Evolutionary conservation across 2,888 invertebrate species (phyloP), one percentile per base, ranked within the genome.

Genomic region (Torymus texanus): DNA sequence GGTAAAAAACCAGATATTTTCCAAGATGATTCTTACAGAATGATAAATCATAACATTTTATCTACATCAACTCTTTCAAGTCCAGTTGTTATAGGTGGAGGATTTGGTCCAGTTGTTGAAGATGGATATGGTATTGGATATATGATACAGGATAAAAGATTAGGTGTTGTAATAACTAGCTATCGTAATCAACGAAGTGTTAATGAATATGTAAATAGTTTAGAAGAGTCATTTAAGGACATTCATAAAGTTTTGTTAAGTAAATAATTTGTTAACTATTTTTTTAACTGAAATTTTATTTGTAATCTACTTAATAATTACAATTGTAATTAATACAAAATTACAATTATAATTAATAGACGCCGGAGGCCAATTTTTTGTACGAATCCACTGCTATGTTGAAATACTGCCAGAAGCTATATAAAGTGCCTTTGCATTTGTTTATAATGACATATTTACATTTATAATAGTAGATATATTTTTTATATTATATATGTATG

Each of bases 101-200:
- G 97, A 0, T 99, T 99, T 91, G 98, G 97, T 0, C 98, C 99
- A 0, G 98, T 98, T 10, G 95, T 95, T 0, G 91, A 92, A 72
- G 95, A 99, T 91, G 99, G 99, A 5, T 95, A 95, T 88, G 99
- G 99, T 61, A 94, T 99, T 84, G 98, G 95, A 94, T 98, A 99
- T 90, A 95, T 95, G 75, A 97, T 98, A 56, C 94, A 95, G 86
- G 94, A 96, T 50, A 93, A 95, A 83, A 94, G 93, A 83, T 91
- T 98, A 51, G 98, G 98, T 14, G 94, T 95, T 62, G 93, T 97
- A 67, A 94, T 97, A 11, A 95, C 97, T 0, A 94, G 95, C 82
- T 98, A 97, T 88, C 93, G 93, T 82, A 91, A 93, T 0, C 92
- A 94, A 83, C 93, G 94, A 74, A 92, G 95, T 89, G 96, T 95